Evolutionary conservation across 2,888 invertebrate species (phyloP), one percentile per base, ranked within the genome.

Genomic region (Octodonta nipae): DNA sequence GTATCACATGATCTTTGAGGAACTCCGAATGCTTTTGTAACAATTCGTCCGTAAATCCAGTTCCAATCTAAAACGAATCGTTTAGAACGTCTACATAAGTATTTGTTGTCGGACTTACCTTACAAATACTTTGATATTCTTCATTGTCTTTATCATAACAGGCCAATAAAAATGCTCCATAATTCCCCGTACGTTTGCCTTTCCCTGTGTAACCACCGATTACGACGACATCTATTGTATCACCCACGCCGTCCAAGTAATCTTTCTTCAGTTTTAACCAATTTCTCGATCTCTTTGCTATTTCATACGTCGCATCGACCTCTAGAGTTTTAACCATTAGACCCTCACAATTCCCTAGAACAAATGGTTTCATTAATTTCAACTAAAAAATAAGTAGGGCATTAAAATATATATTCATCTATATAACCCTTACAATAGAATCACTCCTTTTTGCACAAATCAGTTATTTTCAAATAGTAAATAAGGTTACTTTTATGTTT

Each of bases 261-360:
- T 98, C 98, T 56, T 96, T 96, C 61, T 96, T 96, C 34, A 96
- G 62, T 70, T 93, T 93, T 20, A 93, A 66, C 93, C 93, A 95
- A 61, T 91, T 92, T 42, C 78, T 75, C 0, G 89, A 89, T 22
- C 98, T 67, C 48, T 92, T 85, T 0, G 96, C 95, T 47, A 98
- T 96, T 68, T 98, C 96, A 62, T 98, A 98, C 0, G 85, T 82
- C 0, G 96, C 89, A 50, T 85, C 80, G 15, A 77, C 76, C 46
- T 79, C 73, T 30, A 98, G 64, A 0, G 93, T 88, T 68, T 98
- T 98, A 5, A 98, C 88, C 96, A 98, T 98, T 34, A 98, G 68
- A 1, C 98, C 98, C 67, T 98, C 98, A 64, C 98, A 98, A 55
- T 92, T 91, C 32, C 85, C 91, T 68, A 54, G 40, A 52, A 54